These are phyloP conservation scores for Pteropus rufus DNA, from an alignment of 2,797 vertebrate species.

Conservation along the genomic window DNA sequence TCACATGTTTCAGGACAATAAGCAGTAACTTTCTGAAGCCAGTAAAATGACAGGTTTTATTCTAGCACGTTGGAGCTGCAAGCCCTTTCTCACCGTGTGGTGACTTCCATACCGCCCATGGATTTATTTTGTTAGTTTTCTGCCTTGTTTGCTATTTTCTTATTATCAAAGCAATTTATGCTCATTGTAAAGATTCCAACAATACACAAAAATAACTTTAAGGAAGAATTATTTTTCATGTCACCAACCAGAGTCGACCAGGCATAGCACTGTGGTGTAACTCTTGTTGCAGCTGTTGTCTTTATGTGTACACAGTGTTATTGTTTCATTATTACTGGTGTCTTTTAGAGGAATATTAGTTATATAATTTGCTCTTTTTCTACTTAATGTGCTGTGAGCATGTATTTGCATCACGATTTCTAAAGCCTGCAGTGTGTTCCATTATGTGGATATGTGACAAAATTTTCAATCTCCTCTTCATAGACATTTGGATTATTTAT, in stretches of 20 bases:
- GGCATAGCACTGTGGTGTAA: neutral
- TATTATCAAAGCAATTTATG: neutral
- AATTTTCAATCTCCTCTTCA: neutral
- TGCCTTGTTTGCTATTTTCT: neutral
- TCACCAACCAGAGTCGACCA: neutral
- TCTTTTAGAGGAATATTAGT: neutral
- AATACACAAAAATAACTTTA: neutral
- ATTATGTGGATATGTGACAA: neutral
- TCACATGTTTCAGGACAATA: neutral
- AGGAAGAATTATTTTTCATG: neutral
- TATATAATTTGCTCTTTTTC: neutral
- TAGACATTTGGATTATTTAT: neutral
- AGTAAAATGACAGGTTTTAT: neutral
- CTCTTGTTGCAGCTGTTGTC: neutral
- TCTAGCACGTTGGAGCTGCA: neutral
- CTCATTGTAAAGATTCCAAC: neutral
- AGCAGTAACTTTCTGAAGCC: neutral
- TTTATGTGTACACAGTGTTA: neutral
- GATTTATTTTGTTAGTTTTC: neutral
- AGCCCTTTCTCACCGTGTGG: neutral
- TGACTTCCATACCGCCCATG: rapidly evolving
- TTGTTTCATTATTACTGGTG: neutral
- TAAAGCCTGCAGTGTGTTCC: neutral
- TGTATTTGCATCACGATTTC: neutral
- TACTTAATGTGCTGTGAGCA: neutral